Evolutionary conservation across 2,113 vertebrate species (phyloP), one percentile per base, ranked within the genome.

Genomic region (Xiphophorus maculatus): DNA sequence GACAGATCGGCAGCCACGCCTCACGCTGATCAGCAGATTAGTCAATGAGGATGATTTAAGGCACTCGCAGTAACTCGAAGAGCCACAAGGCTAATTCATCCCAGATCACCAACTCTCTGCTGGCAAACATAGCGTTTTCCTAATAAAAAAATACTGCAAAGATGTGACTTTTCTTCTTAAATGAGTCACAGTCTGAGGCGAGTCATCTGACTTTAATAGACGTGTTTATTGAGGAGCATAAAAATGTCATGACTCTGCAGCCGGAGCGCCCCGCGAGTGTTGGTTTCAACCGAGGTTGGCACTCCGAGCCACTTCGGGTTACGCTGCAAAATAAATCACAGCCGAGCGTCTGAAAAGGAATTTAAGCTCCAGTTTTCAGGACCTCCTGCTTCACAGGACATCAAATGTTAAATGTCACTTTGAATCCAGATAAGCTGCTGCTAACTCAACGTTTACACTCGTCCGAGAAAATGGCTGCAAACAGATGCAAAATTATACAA

Each of bases 1-100:
- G 89, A 88, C 87, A 87, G 81, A 84, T 79, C 25, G 63, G 81
- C 77, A 76, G 68, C 87, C 90, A 84, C 87, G 77, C 84, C 87
- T 86, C 81, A 72, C 71, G 81, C 87, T 71, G 84, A 90, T 92
- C 87, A 83, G 81, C 82, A 88, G 81, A 89, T 88, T 88, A 88
- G 80, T 83, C 81, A 71, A 76, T 78, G 82, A 69, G 74, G 87
- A 87, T 83, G 78, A 82, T 87, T 91, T 82, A 83, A 79, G 76
- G 69, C 80, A 66, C 84, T 88, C 71, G 65, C 68, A 61, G 71
- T 74, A 61, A 73, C 83, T 77, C 48, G 33, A 15, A 63, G 28
- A 44, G 77, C 79, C 68, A 76, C 64, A 32, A 80, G 72, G 30
- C 40, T 81, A 83, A 92, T 89, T 86, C 68, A 82, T 73, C 44